Conservation (phyloP, 2,888 invertebrate genomes). For the Gastracanthus pulcherrimus region DNA sequence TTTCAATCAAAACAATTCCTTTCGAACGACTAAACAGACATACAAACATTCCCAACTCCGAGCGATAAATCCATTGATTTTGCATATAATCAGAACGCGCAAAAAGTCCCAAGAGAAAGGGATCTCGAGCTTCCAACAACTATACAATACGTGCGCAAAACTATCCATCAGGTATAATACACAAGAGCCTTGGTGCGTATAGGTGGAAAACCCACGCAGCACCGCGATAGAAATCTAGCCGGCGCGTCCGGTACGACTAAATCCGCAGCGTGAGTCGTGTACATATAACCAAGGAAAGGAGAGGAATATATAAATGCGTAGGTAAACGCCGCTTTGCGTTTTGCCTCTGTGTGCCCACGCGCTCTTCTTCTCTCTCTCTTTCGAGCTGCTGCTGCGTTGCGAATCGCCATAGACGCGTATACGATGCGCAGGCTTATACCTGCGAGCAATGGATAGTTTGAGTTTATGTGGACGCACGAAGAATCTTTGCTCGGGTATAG, state of each 20-base stretch:
- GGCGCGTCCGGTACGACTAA: slow-evolving; percentile 34
- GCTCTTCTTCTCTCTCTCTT: not conserved
- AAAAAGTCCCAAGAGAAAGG: no score
- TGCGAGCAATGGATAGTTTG: no score
- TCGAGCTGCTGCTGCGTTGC: not conserved
- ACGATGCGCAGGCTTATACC: not conserved
- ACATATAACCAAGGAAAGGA: slow-evolving; percentile 20
- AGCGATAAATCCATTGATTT: no score
- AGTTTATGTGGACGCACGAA: not conserved
- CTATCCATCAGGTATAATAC: no score
- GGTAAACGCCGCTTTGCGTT: slow-evolving; percentile 20
- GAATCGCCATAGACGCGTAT: not conserved
- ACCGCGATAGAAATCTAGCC: slow-evolving; percentile 25
- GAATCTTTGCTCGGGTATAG: not conserved
- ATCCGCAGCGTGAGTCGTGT: not conserved
- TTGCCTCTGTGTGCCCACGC: slow-evolving; percentile 16
- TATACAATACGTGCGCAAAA: not conserved
- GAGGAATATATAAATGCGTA: slow-evolving; percentile 21
- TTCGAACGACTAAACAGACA: no score
- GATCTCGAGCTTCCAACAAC: not conserved
- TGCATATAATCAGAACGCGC: no score
- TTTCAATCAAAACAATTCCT: no score
- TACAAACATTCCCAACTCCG: no score
- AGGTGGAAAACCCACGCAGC: slow-evolving; percentile 22
- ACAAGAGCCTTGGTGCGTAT: not conserved